A percentile compares a stretch with the other conserved stretches of the same genome.
Evolutionary conservation across 92 coral and sea anemone genomes (phyloP).

Genomic region (Phenganax marumi): DNA sequence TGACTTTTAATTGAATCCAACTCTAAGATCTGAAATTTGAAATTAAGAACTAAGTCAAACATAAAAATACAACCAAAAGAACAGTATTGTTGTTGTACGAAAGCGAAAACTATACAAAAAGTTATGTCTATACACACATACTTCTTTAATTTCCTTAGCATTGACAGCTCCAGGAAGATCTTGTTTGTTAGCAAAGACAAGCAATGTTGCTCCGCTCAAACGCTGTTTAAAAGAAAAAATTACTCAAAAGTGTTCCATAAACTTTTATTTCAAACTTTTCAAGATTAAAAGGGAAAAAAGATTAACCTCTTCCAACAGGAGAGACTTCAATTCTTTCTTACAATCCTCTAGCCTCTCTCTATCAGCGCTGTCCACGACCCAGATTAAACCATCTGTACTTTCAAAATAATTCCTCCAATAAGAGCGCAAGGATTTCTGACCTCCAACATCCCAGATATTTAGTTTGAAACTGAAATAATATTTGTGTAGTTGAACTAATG

Average conservation of each 20-base stretch:
- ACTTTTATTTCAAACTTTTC: not conserved
- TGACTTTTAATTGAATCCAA: constrained; percentile 86
- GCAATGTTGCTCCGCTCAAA: constrained; percentile 87
- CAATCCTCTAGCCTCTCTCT: constrained; percentile 77
- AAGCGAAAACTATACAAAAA: not conserved
- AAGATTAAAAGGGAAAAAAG: not conserved
- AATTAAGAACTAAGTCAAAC: not conserved
- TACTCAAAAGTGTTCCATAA: not conserved
- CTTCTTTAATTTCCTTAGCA: constrained; percentile 90
- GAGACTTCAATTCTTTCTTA: constrained; percentile 71
- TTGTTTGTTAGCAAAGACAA: constrained; percentile 99
- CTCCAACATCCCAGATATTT: constrained; percentile 99
- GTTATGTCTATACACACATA: not conserved
- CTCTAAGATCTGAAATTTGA: constrained; percentile 64
- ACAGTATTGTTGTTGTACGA: not conserved
- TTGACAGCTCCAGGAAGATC: constrained; percentile 91
- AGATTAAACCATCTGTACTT: constrained; percentile 97
- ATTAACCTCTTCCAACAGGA: constrained; percentile 83
- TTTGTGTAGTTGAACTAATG: no score
- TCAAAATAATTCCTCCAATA: constrained; percentile 99
- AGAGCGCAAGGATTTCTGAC: constrained; percentile 92
- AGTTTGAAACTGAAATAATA: constrained; percentile 69
- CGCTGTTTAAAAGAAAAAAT: constrained; percentile 50
- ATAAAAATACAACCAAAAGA: not conserved
- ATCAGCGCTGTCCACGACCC: constrained; percentile 99